phyloP scores from a whole-genome alignment of 1,140 invertebrate species.

The Potamilus streckersoni region DNA sequence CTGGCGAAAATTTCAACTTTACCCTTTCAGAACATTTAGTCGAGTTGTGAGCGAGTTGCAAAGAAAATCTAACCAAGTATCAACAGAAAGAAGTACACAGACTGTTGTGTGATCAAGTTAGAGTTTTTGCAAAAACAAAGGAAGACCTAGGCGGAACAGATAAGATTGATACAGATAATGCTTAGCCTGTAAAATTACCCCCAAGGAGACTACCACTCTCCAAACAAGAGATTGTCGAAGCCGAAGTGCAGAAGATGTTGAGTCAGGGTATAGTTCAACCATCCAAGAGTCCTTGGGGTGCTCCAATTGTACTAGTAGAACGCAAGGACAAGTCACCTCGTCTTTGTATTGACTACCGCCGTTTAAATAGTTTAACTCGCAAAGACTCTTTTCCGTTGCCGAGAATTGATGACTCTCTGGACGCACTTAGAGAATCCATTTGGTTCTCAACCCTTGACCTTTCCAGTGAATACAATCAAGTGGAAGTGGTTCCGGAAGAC shows the following conservation, averaged over 20 bases:
- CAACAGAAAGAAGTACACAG: no score
- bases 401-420: constrained; percentile 10
- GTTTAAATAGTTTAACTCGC: background rate
- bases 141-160: background rate
- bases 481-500: constrained; percentile 1
- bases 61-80: no score
- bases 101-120: no score
- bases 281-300: constrained; percentile 26
- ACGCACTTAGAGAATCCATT: background rate
- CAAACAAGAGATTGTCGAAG: constrained; percentile 9
- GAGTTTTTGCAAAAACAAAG: no score
- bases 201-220: constrained; percentile 13
- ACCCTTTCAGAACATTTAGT: no score
- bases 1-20: no score
- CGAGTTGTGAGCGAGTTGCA: no score
- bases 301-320: constrained; percentile 46
- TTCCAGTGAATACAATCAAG: background rate
- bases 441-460: constrained; percentile 1
- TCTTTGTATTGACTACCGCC: no score
- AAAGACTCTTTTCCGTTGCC: constrained; percentile 3
- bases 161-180: constrained; percentile 29
- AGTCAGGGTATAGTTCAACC: constrained; percentile 24
- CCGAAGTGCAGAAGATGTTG: constrained; percentile 24
- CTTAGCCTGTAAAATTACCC: constrained; percentile 16
- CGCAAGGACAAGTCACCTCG: no score